These are phyloP conservation scores for Cladopsammia gracilis DNA, from an alignment of 64 coral and sea anemone genomes.

Conservation along the genomic window DNA sequence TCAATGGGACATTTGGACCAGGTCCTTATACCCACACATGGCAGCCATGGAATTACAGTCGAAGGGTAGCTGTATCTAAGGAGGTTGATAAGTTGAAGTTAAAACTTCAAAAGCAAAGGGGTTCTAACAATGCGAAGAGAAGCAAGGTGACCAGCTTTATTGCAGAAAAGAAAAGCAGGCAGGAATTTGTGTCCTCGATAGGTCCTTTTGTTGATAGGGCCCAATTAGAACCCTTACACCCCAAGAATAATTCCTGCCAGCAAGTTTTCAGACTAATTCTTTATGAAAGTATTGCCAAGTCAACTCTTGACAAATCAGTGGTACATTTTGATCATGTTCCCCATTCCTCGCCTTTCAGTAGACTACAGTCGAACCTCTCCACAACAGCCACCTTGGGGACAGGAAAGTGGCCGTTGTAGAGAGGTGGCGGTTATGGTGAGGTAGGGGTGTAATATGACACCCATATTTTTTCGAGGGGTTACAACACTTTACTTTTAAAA, in stretches of 20 bases:
- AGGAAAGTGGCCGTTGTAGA: too few species aligned
- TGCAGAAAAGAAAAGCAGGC: conserved; percentile 31
- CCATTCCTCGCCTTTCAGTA: conserved; percentile 42
- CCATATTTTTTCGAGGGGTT: too few species aligned
- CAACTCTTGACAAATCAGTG: conserved; percentile 12
- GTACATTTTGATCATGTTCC: conserved; percentile 20
- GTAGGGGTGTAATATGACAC: too few species aligned
- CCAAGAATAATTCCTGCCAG: conserved; percentile 72
- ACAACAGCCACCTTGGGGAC: too few species aligned
- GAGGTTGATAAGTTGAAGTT: conserved; percentile 59
- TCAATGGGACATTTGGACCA: not conserved
- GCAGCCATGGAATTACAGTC: conserved; percentile 50
- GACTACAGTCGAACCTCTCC: too few species aligned
- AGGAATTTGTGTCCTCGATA: conserved; percentile 79
- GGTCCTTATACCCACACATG: not conserved
- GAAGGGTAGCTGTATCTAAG: conserved; percentile 63
- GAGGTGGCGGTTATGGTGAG: too few species aligned
- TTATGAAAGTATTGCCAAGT: not conserved
- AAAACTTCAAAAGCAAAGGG: conserved; percentile 57
- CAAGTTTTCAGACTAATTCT: conserved; percentile 23
- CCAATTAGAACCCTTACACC: conserved; percentile 65
- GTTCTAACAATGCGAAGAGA: conserved; percentile 37
- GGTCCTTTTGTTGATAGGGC: conserved; percentile 71
- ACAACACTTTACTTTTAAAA: too few species aligned
- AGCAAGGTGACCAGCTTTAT: conserved; percentile 57